phyloP scores from a whole-genome alignment of 2,797 vertebrate genomes.

The Artibeus jamaicensis region DNA sequence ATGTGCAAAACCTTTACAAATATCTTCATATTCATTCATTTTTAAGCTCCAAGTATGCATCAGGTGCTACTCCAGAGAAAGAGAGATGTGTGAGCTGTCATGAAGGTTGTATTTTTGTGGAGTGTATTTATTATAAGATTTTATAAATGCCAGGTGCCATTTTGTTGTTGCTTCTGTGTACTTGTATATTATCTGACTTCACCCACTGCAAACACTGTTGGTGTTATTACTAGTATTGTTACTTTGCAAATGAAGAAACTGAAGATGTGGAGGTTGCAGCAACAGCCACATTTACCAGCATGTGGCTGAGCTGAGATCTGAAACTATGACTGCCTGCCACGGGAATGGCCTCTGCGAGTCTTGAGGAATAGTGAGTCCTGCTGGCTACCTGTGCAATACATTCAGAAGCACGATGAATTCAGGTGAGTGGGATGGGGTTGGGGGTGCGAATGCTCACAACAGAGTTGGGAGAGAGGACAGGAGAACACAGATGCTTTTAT shows the following conservation, averaged over 20 bases:
- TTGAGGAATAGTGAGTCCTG: rapidly evolving
- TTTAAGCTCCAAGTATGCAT: neutral
- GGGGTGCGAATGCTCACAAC: neutral
- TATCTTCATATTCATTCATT: neutral
- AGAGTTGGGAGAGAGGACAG: neutral
- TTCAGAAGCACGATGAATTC: neutral
- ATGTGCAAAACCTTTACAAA: neutral
- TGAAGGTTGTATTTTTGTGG: rapidly evolving
- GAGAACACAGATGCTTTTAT: neutral
- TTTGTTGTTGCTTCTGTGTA: neutral
- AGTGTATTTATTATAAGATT: neutral
- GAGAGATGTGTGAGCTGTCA: neutral
- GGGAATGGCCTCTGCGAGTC: neutral
- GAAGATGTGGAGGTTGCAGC: neutral
- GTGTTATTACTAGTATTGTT: neutral
- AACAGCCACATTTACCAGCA: neutral
- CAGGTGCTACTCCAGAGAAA: neutral
- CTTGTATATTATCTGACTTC: neutral
- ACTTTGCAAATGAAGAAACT: neutral
- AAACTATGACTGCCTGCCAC: neutral
- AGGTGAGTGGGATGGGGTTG: neutral
- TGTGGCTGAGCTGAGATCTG: neutral
- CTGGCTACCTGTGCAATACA: neutral
- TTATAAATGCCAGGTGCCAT: neutral
- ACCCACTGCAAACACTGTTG: neutral